Evolutionary conservation across 1,140 invertebrate genomes (phyloP).

Genomic region (Cryptotermes secundus): DNA sequence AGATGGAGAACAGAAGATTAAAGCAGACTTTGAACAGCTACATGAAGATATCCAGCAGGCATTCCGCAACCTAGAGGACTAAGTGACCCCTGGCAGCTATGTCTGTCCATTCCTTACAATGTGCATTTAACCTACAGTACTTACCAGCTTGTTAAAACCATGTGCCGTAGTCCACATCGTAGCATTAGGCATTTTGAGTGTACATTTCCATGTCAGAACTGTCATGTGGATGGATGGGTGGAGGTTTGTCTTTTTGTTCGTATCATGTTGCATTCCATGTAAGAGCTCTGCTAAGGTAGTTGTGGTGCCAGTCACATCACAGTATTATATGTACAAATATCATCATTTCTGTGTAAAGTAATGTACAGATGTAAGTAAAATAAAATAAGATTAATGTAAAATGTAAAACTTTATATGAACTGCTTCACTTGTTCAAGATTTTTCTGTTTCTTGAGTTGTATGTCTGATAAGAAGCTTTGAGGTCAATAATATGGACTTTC

Average conservation of each 20-base stretch:
- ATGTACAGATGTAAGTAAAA: slow-evolving; percentile 13
- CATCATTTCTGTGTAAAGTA: neutral
- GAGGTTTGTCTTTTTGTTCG: neutral
- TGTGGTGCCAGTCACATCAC: slow-evolving; percentile 4
- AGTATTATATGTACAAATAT: slow-evolving; percentile 1
- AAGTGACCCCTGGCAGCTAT: slow-evolving; percentile 47
- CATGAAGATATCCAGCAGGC: slow-evolving; percentile 94
- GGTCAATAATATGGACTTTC: no score
- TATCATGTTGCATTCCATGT: neutral
- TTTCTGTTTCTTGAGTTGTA: no score
- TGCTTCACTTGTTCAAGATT: no score
- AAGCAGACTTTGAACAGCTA: slow-evolving; percentile 93
- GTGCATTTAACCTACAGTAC: neutral
- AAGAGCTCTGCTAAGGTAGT: neutral
- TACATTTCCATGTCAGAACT: neutral
- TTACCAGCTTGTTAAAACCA: neutral
- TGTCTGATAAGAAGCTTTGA: no score
- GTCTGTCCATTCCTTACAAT: neutral
- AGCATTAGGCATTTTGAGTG: neutral
- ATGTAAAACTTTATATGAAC: neutral
- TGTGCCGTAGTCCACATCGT: neutral
- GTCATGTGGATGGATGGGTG: neutral
- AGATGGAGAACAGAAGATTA: slow-evolving; percentile 97
- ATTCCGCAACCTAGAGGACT: slow-evolving; percentile 99
- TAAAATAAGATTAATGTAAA: neutral